phyloP scores from a whole-genome alignment of 1,140 invertebrate genomes.

The Scylla paramamosain region DNA sequence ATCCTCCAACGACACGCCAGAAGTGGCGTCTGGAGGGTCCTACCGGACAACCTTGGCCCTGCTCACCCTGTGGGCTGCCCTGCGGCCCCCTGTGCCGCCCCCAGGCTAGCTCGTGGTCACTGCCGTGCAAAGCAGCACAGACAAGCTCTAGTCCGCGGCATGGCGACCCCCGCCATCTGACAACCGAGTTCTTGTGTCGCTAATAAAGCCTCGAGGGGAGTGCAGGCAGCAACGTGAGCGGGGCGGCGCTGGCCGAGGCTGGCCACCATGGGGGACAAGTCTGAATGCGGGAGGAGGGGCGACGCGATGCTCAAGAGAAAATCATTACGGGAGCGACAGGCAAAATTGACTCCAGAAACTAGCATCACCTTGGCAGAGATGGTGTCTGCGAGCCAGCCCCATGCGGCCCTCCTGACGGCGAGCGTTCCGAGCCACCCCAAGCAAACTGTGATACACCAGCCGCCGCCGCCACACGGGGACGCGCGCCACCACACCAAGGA shows the following conservation, averaged over 20 bases:
- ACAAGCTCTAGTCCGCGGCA: not conserved
- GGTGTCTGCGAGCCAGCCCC: not conserved
- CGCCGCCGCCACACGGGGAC: not conserved
- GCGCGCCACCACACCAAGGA: not conserved
- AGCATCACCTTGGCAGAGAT: not conserved
- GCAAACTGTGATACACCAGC: no score
- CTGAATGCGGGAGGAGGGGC: not conserved
- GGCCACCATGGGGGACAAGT: not conserved
- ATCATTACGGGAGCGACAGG: not conserved
- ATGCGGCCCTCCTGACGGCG: not conserved
- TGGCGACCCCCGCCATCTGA: not conserved
- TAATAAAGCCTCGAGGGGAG: not conserved
- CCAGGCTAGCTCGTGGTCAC: not conserved
- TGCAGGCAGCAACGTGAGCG: not conserved
- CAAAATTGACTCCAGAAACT: not conserved
- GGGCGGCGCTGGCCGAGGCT: not conserved
- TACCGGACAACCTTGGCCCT: not conserved
- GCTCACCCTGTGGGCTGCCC: not conserved
- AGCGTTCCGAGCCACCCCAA: no score
- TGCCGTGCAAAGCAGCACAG: not conserved
- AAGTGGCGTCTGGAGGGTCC: not conserved
- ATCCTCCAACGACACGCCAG: not conserved
- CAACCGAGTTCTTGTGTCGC: not conserved
- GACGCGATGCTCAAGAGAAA: not conserved
- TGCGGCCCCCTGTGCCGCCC: not conserved